Conservation (phyloP, 2,797 vertebrate species). For the Scolopax rusticola region DNA sequence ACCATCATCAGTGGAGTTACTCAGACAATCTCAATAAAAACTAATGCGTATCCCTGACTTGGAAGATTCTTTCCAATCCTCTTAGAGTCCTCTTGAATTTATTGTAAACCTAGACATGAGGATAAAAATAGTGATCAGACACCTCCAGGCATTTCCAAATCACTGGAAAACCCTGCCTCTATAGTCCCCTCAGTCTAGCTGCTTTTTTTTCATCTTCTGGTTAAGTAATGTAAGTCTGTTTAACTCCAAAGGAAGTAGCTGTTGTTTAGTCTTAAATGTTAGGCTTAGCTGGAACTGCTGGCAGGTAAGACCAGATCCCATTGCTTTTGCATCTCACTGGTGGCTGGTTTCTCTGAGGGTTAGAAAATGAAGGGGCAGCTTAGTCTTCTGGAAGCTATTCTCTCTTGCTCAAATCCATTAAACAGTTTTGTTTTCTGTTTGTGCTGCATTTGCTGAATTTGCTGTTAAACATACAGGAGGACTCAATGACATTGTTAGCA, state of each 20-base stretch:
- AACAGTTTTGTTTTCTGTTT: neutral
- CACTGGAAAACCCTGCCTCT: neutral
- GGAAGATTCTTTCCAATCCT: neutral
- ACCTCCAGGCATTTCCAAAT: neutral
- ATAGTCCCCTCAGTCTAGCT: neutral
- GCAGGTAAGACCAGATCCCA: neutral
- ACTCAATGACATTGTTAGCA: neutral
- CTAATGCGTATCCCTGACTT: neutral
- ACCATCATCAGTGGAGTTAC: neutral
- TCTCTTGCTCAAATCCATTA: neutral
- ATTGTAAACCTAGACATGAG: neutral
- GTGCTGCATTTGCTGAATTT: neutral
- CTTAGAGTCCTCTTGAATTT: neutral
- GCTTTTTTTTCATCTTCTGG: neutral
- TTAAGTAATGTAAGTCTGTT: neutral
- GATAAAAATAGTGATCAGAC: fast-evolving
- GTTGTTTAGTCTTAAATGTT: neutral
- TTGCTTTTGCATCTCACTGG: neutral
- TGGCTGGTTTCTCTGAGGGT: neutral
- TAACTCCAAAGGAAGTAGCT: neutral
- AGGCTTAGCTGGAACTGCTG: neutral
- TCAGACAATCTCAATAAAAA: neutral
- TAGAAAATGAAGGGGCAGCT: neutral
- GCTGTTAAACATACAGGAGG: neutral
- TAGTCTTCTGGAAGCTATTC: neutral